These are phyloP conservation scores for Myioborus miniatus DNA, from an alignment of 2,797 vertebrate species.

Conservation along the genomic window DNA sequence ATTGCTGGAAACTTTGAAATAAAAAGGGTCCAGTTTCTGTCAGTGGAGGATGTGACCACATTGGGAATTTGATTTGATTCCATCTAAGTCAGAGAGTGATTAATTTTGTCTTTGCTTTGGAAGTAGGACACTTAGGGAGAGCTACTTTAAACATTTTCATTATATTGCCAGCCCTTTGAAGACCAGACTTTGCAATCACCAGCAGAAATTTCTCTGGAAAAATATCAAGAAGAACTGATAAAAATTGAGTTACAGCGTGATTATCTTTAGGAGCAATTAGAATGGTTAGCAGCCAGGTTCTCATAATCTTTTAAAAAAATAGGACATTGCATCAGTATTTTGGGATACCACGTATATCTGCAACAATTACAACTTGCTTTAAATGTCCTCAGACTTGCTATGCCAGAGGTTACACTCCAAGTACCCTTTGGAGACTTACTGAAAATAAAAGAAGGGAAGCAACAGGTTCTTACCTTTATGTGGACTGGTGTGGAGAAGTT, in stretches of 20 bases:
- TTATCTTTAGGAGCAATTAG: background rate
- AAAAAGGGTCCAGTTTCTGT: background rate
- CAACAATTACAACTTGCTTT: background rate
- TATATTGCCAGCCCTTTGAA: background rate
- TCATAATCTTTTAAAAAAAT: background rate
- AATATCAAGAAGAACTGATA: background rate
- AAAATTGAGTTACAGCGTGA: fast-evolving
- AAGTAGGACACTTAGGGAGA: background rate
- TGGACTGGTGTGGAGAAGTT: fast-evolving
- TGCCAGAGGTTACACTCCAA: fast-evolving
- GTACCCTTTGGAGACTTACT: background rate
- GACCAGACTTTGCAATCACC: background rate
- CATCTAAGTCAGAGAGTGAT: background rate
- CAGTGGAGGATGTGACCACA: background rate
- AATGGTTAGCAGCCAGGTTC: background rate
- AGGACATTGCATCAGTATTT: fast-evolving
- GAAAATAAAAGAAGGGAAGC: background rate
- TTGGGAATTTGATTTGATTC: background rate
- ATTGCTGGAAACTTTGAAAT: background rate
- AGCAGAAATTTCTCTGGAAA: background rate
- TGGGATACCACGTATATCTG: background rate
- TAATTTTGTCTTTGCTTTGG: background rate
- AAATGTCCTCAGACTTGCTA: background rate
- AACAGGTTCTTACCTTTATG: background rate
- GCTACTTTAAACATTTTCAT: background rate